phyloP scores from a whole-genome alignment of 35 echinoderm and acorn worm genomes.

The Apostichopus parvimensis region DNA sequence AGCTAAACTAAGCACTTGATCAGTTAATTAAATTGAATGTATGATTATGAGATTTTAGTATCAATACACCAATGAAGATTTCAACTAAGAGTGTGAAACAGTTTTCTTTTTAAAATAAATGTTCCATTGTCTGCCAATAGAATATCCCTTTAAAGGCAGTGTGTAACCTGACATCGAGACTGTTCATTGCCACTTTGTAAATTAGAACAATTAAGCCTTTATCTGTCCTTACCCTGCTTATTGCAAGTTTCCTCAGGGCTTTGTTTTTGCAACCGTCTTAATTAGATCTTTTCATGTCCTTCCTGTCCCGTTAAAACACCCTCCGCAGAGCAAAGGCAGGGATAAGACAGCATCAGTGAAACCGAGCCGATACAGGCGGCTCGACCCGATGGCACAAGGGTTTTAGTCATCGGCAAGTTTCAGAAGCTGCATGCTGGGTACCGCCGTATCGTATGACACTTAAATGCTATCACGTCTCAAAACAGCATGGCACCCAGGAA shows the following conservation, averaged over 20 bases:
- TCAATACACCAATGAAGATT: too few species aligned
- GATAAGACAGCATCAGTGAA: neutral
- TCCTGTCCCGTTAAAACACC: neutral
- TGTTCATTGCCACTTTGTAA: neutral
- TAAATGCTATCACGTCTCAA: neutral
- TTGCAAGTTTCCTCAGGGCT: neutral
- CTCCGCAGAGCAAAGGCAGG: neutral
- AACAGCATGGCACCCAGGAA: slow-evolving; percentile 5
- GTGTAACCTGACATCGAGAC: too few species aligned
- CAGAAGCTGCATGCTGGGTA: neutral
- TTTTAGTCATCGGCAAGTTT: neutral
- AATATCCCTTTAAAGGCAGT: too few species aligned
- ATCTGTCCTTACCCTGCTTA: neutral
- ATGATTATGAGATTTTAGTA: too few species aligned
- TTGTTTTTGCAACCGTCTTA: neutral
- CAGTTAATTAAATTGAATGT: too few species aligned
- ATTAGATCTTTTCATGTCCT: neutral
- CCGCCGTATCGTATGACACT: neutral
- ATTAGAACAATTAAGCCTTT: neutral
- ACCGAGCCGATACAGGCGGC: too few species aligned
- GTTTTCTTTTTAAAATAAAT: too few species aligned
- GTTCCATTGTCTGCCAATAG: too few species aligned
- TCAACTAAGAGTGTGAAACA: too few species aligned
- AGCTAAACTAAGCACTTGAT: too few species aligned
- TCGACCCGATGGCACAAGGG: too few species aligned